These are phyloP conservation scores for Edolisoma coerulescens DNA, from an alignment of 2,113 vertebrate species.

Conservation along the genomic window DNA sequence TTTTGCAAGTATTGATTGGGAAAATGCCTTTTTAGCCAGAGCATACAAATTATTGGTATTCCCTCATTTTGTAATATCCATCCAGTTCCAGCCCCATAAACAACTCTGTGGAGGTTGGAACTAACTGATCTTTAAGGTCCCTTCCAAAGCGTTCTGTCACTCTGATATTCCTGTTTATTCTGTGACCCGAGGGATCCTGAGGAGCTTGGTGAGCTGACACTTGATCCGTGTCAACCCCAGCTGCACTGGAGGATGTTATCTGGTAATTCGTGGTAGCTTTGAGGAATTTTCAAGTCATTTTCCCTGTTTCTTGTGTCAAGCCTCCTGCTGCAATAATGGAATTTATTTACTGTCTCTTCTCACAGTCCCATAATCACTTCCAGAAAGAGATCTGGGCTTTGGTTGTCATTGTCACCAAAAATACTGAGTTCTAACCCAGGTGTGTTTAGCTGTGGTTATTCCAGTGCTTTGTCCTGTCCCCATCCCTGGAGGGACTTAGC, in stretches of 20 bases:
- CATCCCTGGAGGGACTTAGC: neutral
- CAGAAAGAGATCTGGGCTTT: neutral
- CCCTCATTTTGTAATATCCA: neutral
- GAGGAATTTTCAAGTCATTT: neutral
- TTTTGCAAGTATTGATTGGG: neutral
- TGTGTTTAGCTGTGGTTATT: neutral
- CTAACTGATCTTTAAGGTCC: neutral
- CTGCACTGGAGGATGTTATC: neutral
- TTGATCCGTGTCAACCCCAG: neutral
- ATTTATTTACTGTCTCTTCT: neutral
- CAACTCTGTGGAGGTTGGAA: neutral
- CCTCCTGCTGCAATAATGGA: neutral
- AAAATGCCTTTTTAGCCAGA: neutral
- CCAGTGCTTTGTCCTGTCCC: neutral
- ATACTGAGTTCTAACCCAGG: neutral
- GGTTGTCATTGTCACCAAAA: neutral
- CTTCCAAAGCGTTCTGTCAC: neutral
- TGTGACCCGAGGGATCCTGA: neutral
- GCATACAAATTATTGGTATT: neutral
- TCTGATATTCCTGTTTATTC: neutral
- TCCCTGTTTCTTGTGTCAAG: neutral
- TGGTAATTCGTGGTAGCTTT: neutral
- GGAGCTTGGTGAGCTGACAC: neutral
- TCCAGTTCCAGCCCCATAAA: neutral
- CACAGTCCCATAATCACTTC: neutral